Evolutionary conservation across 2,113 vertebrate genomes (phyloP).

Genomic region (Centropristis striata): DNA sequence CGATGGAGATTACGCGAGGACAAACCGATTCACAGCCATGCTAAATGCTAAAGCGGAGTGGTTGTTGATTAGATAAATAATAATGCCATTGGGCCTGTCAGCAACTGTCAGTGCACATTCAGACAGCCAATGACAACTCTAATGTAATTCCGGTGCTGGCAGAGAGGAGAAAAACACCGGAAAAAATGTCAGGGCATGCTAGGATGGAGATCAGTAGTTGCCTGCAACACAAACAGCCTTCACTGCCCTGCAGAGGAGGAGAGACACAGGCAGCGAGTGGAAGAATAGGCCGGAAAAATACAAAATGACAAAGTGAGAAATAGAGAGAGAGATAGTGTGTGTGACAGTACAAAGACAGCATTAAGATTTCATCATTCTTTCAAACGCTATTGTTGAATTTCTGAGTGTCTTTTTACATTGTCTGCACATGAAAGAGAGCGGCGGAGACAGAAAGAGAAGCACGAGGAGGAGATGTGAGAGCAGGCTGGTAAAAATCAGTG

Average conservation of each 20-base stretch:
- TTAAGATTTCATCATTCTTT: slow-evolving; percentile 68
- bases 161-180: slow-evolving; percentile 30
- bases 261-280: neutral
- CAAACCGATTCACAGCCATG: slow-evolving; percentile 5
- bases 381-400: slow-evolving; percentile 61
- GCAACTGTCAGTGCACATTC: slow-evolving; percentile 59
- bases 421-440: slow-evolving; percentile 55
- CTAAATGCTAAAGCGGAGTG: slow-evolving; percentile 37
- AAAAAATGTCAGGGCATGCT: slow-evolving; percentile 62
- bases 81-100: slow-evolving; percentile 49
- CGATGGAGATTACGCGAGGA: slow-evolving; percentile 19
- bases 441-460: slow-evolving; percentile 27
- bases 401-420: slow-evolving; percentile 55
- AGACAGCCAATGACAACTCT: slow-evolving; percentile 47
- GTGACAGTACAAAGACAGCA: slow-evolving; percentile 64
- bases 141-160: slow-evolving; percentile 33
- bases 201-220: slow-evolving; percentile 39
- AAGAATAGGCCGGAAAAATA: slow-evolving; percentile 13
- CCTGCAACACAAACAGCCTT: slow-evolving; percentile 48
- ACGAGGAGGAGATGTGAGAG: slow-evolving; percentile 9
- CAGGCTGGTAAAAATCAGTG: neutral
- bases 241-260: slow-evolving; percentile 55
- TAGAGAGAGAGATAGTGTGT: slow-evolving; percentile 29
- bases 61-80: slow-evolving; percentile 60
- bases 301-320: slow-evolving; percentile 34